Conservation (phyloP, 2,888 invertebrate species). For the Acanthoscelides obtectus region DNA sequence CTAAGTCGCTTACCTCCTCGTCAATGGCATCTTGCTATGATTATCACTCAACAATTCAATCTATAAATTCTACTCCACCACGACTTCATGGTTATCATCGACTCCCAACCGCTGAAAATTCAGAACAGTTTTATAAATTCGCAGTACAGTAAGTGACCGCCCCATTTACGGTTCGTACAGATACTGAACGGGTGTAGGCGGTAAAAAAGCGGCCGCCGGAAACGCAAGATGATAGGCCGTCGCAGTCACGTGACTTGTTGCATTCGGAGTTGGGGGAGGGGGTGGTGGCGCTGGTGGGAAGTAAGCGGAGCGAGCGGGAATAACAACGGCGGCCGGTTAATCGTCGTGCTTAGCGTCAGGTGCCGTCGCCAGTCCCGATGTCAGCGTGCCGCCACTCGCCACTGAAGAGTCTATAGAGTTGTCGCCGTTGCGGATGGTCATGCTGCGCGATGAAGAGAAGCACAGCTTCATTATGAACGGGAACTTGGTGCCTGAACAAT, state of each 20-base stretch:
- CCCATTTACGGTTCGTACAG: neutral
- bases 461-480: constrained; percentile 98
- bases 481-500: constrained; percentile 82
- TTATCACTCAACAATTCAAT: too few relatives aligned
- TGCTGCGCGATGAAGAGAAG: constrained; percentile 81
- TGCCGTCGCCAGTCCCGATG: neutral
- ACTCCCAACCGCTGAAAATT: too few relatives aligned
- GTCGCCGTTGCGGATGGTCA: constrained; percentile 51
- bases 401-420: constrained; percentile 23
- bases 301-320: neutral
- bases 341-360: neutral
- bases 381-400: neutral
- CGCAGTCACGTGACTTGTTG: too few relatives aligned
- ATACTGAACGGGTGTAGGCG: neutral
- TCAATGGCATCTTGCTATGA: too few relatives aligned
- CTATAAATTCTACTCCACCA: too few relatives aligned
- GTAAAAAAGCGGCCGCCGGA: neutral
- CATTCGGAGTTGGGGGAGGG: neutral
- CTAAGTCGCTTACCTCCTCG: too few relatives aligned
- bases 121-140: too few relatives aligned
- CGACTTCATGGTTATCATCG: too few relatives aligned
- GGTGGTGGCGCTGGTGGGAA: neutral
- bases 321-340: neutral
- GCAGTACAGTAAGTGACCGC: too few relatives aligned
- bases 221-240: neutral